Evolutionary conservation across 2,797 vertebrate genomes (phyloP).

Genomic region (Furcifer pardalis): DNA sequence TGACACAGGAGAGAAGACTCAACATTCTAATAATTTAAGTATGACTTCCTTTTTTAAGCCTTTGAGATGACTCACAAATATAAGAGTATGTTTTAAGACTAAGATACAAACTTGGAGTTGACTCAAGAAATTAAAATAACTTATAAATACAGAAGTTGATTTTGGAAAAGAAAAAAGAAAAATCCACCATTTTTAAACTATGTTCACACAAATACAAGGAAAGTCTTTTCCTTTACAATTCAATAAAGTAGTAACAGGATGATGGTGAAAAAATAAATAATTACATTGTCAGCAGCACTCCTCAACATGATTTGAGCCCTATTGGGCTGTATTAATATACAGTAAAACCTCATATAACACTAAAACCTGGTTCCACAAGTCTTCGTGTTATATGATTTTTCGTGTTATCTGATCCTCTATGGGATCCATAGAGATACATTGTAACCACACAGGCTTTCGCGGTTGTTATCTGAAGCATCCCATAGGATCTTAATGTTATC

Average conservation of each 20-base stretch:
- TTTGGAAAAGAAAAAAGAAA: slow-evolving; percentile 3
- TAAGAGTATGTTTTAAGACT: slow-evolving; percentile 10
- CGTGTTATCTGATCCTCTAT: no score
- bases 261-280: not conserved
- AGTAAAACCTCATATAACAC: no score
- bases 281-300: not conserved
- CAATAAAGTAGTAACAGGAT: not conserved
- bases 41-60: not conserved
- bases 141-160: not conserved
- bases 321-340: not conserved
- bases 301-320: not conserved
- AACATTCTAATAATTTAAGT: slow-evolving; percentile 41
- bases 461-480: no score
- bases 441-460: no score
- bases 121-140: not conserved
- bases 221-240: not conserved
- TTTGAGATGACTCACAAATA: slow-evolving; percentile 5
- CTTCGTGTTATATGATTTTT: not conserved
- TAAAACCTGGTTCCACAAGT: no score
- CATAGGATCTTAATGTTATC: no score
- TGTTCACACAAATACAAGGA: not conserved
- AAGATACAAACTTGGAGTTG: not conserved
- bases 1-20: not conserved
- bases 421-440: no score
- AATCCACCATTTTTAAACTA: rapidly evolving